Evolutionary conservation across 2,888 invertebrate genomes (phyloP).

Genomic region (Aradus depressus): DNA sequence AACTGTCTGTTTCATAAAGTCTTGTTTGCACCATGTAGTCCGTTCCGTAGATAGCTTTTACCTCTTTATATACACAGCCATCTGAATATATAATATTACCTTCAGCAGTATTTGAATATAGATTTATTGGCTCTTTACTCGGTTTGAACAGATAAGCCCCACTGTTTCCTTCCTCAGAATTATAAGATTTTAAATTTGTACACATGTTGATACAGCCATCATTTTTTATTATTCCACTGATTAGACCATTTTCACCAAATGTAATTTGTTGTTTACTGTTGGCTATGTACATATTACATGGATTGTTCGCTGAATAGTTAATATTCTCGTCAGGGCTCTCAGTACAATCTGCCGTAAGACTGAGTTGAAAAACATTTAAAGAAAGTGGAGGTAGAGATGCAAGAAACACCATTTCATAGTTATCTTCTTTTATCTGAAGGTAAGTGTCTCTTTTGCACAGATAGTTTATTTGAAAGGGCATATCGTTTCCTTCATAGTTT

Average conservation of each 20-base stretch:
- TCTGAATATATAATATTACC: slow-evolving; percentile 7
- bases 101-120: not conserved
- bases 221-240: slow-evolving; percentile 1
- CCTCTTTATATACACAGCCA: slow-evolving; percentile 6
- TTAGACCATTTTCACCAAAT: slow-evolving; percentile 8
- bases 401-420: slow-evolving; percentile 9
- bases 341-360: not conserved
- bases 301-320: not conserved
- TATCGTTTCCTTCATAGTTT: not conserved
- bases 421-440: not conserved
- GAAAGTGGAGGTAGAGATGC: slow-evolving; percentile 4
- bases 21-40: slow-evolving; percentile 4
- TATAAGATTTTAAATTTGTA: slow-evolving; percentile 11
- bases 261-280: slow-evolving; percentile 4
- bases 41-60: not conserved
- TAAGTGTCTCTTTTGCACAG: not conserved
- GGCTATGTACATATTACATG: not conserved
- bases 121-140: not conserved
- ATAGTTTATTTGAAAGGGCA: slow-evolving; percentile 1
- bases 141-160: slow-evolving; percentile 25
- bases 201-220: not conserved
- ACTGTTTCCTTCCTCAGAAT: slow-evolving; percentile 7
- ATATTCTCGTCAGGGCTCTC: not conserved
- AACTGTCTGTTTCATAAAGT: not conserved
- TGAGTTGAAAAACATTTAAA: not conserved